Base-by-base conservation (phyloP, 2,888 invertebrate species). In the Leucophenga montana region DNA sequence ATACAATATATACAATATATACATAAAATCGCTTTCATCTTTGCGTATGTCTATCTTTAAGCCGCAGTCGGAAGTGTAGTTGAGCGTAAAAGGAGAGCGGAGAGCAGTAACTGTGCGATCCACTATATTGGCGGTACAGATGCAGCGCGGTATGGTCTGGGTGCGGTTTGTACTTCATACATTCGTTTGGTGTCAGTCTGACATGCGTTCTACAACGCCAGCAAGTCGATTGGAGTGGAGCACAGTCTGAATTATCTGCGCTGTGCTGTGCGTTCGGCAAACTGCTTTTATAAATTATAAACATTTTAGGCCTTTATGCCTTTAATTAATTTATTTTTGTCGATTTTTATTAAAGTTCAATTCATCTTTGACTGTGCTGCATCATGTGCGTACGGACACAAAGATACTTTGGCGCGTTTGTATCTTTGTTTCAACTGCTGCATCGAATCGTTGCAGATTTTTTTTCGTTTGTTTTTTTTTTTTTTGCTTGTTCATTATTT, bases 401-500 rank as follows among this genome's bases (percentile, higher is more conserved):
- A 56, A 27, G 22, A 56, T 56, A 57, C 31, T 57, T 57, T 27
- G 3, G 14, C 27, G 31, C 14, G 18, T 57, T n/a, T 31, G n/a
- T 57, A 14, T 56, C 44, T 46, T 62, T 62, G 20, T 44, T n/a
- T 31, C 39, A 20, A 33, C 56, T 56, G 56, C 56, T 50, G 2
- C 50, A n/a, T n/a, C 16, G 75, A 61, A 48, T 64, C 27, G 27
- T 64, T 75, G 71, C 56, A 70, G 73, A 66, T 56, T 57, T 66
- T 44, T 20, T 54, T 33, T 18, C 59, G 53, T 8, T 22, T 54
- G n/a, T n/a, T 50, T 18, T 66, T 69, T 57, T 68, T 67, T 67
- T 70, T 76, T 71, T 69, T 70, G 65, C 65, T 82, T 78, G 82
- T 81, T 84, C 84, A 84, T 81, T 81, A 81, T 84, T 84, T 81